Conservation (phyloP, 2,888 invertebrate species). For the Zhengitettix transpicula region DNA sequence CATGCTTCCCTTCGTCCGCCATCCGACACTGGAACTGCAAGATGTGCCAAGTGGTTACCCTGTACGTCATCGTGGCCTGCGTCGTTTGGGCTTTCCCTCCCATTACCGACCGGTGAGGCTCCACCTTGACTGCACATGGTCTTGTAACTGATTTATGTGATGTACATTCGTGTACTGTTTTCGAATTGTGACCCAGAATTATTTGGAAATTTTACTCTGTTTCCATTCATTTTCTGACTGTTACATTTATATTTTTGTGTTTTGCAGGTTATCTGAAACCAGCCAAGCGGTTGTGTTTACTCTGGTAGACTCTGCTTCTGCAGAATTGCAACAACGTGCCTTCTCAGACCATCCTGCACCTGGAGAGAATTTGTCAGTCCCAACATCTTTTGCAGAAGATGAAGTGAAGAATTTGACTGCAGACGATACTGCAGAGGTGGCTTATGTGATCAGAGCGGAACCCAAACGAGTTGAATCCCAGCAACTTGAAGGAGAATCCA, state of each 20-base stretch:
- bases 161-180: background rate
- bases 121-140: background rate
- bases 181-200: background rate
- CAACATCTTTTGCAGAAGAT: background rate
- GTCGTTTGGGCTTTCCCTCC: conserved; percentile 20
- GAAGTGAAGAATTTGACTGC: background rate
- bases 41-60: conserved; percentile 19
- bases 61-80: conserved; percentile 19
- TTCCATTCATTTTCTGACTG: background rate
- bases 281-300: conserved; percentile 41
- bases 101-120: conserved; percentile 21
- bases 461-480: conserved; percentile 7
- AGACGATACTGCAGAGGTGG: background rate
- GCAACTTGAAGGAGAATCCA: background rate
- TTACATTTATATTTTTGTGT: background rate
- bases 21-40: conserved; percentile 11
- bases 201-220: background rate
- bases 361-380: background rate
- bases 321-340: conserved; percentile 3
- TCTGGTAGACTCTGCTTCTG: conserved; percentile 38
- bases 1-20: no score
- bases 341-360: background rate
- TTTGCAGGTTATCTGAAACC: conserved; percentile 44
- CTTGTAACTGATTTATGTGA: background rate
- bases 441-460: conserved; percentile 13